Evolutionary conservation across 2,113 vertebrate species (phyloP).

Genomic region (Macquaria ambigua): DNA sequence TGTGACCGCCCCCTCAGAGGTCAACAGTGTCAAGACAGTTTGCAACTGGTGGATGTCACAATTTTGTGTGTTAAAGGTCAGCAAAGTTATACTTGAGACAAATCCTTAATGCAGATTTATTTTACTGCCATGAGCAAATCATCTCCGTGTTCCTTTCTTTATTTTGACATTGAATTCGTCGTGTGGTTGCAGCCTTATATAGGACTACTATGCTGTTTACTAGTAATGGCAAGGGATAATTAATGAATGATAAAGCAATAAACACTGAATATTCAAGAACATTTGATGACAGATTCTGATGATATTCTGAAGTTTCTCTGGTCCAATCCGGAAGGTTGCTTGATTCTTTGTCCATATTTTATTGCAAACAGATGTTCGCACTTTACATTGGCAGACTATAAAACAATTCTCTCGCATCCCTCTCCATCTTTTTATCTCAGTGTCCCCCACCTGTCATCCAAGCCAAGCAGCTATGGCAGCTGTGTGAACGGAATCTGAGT

Average conservation of each 20-base stretch:
- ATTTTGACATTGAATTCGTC: neutral
- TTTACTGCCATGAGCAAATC: neutral
- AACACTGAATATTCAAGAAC: neutral
- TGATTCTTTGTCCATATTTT: conserved; percentile 38
- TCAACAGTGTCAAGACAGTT: neutral
- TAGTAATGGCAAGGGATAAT: no score
- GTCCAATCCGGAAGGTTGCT: neutral
- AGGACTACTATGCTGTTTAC: neutral
- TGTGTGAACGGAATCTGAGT: conserved; percentile 13
- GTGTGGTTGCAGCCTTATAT: no score
- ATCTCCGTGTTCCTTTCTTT: neutral
- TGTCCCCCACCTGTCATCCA: conserved; percentile 38
- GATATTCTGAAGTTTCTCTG: neutral
- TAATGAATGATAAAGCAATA: neutral
- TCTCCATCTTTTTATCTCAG: conserved; percentile 22
- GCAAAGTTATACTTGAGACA: neutral
- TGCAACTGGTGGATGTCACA: neutral
- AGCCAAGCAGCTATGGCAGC: conserved; percentile 56
- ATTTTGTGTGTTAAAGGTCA: neutral
- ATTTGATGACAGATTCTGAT: neutral
- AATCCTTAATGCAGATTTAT: no score
- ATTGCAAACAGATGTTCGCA: conserved; percentile 47
- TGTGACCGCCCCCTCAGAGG: neutral
- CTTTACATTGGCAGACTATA: conserved; percentile 23
- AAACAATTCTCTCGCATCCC: conserved; percentile 11